Percentiles rank a stretch among this genome's conserved stretches.
Evolutionary conservation across 2,888 invertebrate species (phyloP).

Genomic region (Phragmatobia fuliginosa): DNA sequence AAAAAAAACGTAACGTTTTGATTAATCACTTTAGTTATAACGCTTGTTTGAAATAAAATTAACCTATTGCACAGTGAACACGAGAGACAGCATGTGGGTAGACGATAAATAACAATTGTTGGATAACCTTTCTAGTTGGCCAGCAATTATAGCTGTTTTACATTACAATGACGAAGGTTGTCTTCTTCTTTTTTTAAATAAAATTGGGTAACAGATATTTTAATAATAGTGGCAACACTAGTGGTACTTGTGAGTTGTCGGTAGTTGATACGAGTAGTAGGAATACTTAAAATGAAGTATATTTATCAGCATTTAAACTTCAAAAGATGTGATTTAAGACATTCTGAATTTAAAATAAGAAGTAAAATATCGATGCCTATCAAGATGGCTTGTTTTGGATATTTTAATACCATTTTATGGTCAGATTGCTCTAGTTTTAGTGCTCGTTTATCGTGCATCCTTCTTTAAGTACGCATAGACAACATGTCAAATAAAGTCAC

Average conservation of each 20-base stretch:
- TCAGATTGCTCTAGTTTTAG: no score
- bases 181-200: background rate
- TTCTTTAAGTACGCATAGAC: background rate
- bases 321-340: no score
- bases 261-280: no score
- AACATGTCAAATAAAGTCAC: background rate
- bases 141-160: conserved; percentile 4
- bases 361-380: no score
- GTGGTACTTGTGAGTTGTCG: background rate
- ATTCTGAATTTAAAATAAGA: no score
- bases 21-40: conserved; percentile 32
- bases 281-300: no score
- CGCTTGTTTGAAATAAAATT: conserved; percentile 34
- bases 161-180: background rate
- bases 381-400: no score
- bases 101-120: conserved; percentile 28
- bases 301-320: no score
- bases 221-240: background rate
- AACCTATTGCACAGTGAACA: conserved; percentile 27
- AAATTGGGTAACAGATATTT: background rate
- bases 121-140: conserved; percentile 23
- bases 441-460: no score
- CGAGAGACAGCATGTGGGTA: conserved; percentile 32
- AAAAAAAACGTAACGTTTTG: conserved; percentile 19
- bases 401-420: no score